Base-by-base conservation (phyloP, 1,140 invertebrate genomes). In the Drosophila nasuta region DNA sequence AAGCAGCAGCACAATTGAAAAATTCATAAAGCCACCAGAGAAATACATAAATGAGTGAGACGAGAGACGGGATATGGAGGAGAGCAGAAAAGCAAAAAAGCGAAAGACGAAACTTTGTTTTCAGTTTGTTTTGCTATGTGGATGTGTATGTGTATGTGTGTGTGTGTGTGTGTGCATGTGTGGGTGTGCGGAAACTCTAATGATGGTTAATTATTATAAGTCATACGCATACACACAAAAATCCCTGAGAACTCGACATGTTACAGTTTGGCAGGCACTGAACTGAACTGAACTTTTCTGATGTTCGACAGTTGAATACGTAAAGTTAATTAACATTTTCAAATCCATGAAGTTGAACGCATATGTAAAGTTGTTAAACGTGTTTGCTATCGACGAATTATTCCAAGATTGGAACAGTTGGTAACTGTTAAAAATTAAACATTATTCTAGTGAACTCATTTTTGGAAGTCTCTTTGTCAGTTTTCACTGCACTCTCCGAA, bases 11-110 rank as follows among this genome's bases (percentile, higher is more conserved):
- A 82, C 80, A 88, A 88, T 88, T 88, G 83, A 88, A 88, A 88
- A 88, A 88, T 88, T 77, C 77, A 88, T 83, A 83, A 82, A 79
- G 79, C 79, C 54, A 56, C 65, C 48, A 59, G 81, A 71, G 82
- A 86, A 80, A 78, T 73, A 43, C 70, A 73, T 73, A 68, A 59
- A 54, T 63, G 48, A 69, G 57, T 73, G 65, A 48, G 45, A 33
- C 5, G 6, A 33, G 6, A n/a, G 35, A 1, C 35, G 35, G 20
- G 8, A 25, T 3, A 25, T 25, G 20, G 20, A 25, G 20, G 20
- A 25, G 20, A 25, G 20, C 20, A 25, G 20, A 25, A 25, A 25
- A 25, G 20, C 20, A 25, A 25, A 5, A 35, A 5, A 58, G 5
- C 11, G 65, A 41, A 58, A 58, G 74, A 87, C 48, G 38, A 45